Conservation (phyloP, 2,888 invertebrate genomes). For the Coronaproctus castanopsis region DNA sequence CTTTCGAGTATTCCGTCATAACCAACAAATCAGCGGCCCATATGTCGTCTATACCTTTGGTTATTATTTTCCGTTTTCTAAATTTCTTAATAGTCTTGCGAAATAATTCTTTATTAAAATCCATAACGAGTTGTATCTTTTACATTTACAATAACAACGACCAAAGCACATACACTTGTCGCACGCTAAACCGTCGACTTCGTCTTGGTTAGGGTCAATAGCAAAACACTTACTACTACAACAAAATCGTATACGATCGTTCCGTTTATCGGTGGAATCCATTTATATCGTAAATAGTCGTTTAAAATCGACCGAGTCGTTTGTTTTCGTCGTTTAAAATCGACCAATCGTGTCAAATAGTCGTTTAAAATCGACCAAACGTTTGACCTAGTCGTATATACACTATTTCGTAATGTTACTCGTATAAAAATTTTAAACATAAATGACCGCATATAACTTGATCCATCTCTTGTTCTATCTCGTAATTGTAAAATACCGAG, state of each 20-base stretch:
- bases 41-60: conserved; percentile 11
- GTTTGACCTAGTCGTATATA: neutral
- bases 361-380: neutral
- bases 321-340: too few relatives aligned
- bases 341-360: too few relatives aligned
- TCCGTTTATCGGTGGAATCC: neutral
- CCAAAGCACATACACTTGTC: too few relatives aligned
- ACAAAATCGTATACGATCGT: too few relatives aligned
- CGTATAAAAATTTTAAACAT: conserved; percentile 12
- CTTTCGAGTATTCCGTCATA: conserved; percentile 6
- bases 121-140: conserved; percentile 2
- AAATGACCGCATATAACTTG: conserved; percentile 15
- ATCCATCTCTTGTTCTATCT: conserved; percentile 10
- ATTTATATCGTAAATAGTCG: too few relatives aligned
- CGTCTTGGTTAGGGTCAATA: too few relatives aligned
- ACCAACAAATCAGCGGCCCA: conserved; percentile 11
- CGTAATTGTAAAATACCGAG: conserved; percentile 13
- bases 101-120: conserved; percentile 7
- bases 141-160: too few relatives aligned
- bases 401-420: neutral
- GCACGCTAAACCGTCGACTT: too few relatives aligned
- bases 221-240: too few relatives aligned
- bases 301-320: too few relatives aligned
- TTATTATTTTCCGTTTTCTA: conserved; percentile 4
- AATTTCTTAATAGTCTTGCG: conserved; percentile 6